These are phyloP conservation scores for Marronus borbonicus DNA, from an alignment of 2,888 invertebrate genomes.

Conservation along the genomic window DNA sequence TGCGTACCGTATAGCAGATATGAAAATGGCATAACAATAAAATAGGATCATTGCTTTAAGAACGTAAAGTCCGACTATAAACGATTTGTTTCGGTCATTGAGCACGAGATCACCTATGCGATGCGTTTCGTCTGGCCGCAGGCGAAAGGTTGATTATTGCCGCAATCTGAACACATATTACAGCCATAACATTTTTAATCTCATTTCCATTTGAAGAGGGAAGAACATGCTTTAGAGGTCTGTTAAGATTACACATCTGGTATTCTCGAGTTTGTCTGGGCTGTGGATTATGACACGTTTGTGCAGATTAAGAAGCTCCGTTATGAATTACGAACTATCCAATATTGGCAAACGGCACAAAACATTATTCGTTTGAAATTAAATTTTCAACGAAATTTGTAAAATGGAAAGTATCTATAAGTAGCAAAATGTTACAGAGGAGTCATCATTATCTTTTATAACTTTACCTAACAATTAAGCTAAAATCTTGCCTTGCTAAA, in stretches of 20 bases:
- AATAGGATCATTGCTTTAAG: constrained; percentile 21
- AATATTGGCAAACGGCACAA: too few relatives aligned
- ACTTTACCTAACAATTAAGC: too few relatives aligned
- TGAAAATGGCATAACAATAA: constrained; percentile 7
- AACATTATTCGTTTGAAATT: too few relatives aligned
- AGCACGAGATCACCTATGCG: constrained; percentile 41
- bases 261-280: constrained; percentile 3
- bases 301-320: background rate
- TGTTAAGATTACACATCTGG: constrained; percentile 48
- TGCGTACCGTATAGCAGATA: background rate
- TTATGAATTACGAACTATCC: too few relatives aligned
- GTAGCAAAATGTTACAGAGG: too few relatives aligned
- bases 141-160: constrained; percentile 14
- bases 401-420: too few relatives aligned
- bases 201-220: constrained; percentile 43
- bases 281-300: constrained; percentile 13
- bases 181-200: constrained; percentile 42
- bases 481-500: too few relatives aligned
- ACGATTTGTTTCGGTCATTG: constrained; percentile 36
- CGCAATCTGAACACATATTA: constrained; percentile 40
- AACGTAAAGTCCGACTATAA: constrained; percentile 27
- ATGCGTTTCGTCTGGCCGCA: constrained; percentile 14
- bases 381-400: too few relatives aligned
- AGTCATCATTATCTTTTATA: too few relatives aligned
- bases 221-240: constrained; percentile 40